These are phyloP conservation scores for Smittia aterrima DNA, from an alignment of 2,888 invertebrate species.

Conservation along the genomic window DNA sequence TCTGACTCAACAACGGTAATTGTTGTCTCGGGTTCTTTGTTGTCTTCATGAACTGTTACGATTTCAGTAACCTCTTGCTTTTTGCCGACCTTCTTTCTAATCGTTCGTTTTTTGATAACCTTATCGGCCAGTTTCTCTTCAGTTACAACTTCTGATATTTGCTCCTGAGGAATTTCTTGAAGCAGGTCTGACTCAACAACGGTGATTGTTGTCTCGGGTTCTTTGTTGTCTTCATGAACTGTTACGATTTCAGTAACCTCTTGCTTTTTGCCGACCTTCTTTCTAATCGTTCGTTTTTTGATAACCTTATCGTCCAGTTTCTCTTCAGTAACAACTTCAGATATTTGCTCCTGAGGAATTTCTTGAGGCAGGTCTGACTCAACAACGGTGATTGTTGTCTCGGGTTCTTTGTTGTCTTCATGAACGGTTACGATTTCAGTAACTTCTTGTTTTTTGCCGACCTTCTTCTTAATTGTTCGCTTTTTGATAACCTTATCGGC, in stretches of 20 bases:
- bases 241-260: slow-evolving; percentile 20
- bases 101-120: slow-evolving; percentile 41
- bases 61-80: slow-evolving; percentile 48
- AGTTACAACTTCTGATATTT: slow-evolving; percentile 7
- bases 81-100: slow-evolving; percentile 40
- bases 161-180: slow-evolving; percentile 42
- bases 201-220: slow-evolving; percentile 43
- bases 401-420: slow-evolving; percentile 48
- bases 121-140: slow-evolving; percentile 45
- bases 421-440: slow-evolving; percentile 47
- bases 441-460: slow-evolving; percentile 48
- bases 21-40: slow-evolving; percentile 48
- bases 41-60: slow-evolving; percentile 47
- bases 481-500: slow-evolving; percentile 45
- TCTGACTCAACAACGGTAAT: slow-evolving; percentile 47
- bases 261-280: slow-evolving; percentile 41
- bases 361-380: slow-evolving; percentile 43
- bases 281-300: not conserved
- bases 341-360: slow-evolving; percentile 43
- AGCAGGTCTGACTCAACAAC: slow-evolving; percentile 43
- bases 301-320: not conserved
- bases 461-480: slow-evolving; percentile 46
- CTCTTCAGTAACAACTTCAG: no score
- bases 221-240: slow-evolving; percentile 45
- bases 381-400: slow-evolving; percentile 48